Evolutionary conservation across 2,888 invertebrate species (phyloP).

Genomic region (Deroplatys truncata): DNA sequence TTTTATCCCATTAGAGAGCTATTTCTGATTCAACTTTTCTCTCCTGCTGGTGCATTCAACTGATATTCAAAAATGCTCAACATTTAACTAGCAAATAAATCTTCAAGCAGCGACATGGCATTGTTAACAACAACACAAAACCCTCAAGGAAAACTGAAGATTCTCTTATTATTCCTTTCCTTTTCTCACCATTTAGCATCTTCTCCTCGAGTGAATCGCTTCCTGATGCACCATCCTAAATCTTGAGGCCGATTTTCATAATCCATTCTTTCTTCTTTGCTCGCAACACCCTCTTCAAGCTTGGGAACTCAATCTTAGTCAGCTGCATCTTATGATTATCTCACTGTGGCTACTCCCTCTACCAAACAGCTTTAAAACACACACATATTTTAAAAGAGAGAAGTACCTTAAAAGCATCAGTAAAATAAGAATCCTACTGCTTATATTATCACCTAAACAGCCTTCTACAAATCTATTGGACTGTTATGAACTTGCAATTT

Average conservation of each 20-base stretch:
- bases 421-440: too few relatives aligned
- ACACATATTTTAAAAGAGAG: neutral
- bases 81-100: neutral
- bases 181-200: neutral
- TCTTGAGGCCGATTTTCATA: neutral
- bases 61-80: neutral
- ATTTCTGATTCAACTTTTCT: too few relatives aligned
- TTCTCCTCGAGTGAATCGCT: neutral
- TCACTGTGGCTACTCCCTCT: neutral
- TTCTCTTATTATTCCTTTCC: neutral
- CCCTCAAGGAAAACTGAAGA: neutral
- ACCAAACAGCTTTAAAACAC: neutral
- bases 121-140: neutral
- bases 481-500: too few relatives aligned
- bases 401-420: neutral
- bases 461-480: too few relatives aligned
- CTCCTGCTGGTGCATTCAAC: neutral
- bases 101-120: neutral
- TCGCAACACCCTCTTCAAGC: neutral
- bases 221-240: neutral
- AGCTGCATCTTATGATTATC: neutral
- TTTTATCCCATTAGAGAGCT: too few relatives aligned
- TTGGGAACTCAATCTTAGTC: neutral
- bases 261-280: neutral
- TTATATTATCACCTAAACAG: neutral